Base-by-base conservation (phyloP, 2,888 invertebrate species). In the Machimus rusticus region DNA sequence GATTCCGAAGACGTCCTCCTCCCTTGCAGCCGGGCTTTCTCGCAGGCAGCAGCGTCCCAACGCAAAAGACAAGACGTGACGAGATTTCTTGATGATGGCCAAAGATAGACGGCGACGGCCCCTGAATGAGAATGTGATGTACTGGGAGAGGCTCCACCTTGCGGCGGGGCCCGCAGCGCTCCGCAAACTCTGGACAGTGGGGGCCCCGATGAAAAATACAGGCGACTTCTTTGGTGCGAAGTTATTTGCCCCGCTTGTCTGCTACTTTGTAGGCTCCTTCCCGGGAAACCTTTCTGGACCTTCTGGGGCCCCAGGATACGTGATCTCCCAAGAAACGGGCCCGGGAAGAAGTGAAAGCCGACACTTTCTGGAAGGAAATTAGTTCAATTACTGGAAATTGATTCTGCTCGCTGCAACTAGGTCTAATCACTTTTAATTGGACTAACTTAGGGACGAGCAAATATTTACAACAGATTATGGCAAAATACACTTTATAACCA, bases 1-100 rank as follows among this genome's bases (percentile, higher is more conserved):
- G 23, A 77, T 37, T 16, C 55, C 34, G 78, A 77, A 55, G 23
- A 55, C 34, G 78, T 86, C 55, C 51, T 31, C 46, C 55, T 86
- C 23, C 77, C 34, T 57, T 39, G 23, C 55, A 37, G 19, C 46
- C 5, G 55, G 16, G 23, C 12, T 37, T 39, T 31, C 19, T 46
- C 31, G 39, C 84, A 86, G 57, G 43, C 74, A 81, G 43, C 74
- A 81, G 16, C 28, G 51, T 74, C 74, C 78, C 76, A 31, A 66
- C 66, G 86, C 74, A 66, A 77, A 34, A 86, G 84, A 79, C 46
- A 86, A 82, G 87, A 88, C 88, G 88, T 88, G 88, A 88, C 88
- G 23, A 82, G 88, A 86, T 86, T 88, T 55, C 66, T 37, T 85
- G 86, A 87, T 87, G 79, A 87, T 46, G 31, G 34, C 74, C 78